phyloP scores from a whole-genome alignment of 2,113 vertebrate species.

The Potamarius usumacintae region DNA sequence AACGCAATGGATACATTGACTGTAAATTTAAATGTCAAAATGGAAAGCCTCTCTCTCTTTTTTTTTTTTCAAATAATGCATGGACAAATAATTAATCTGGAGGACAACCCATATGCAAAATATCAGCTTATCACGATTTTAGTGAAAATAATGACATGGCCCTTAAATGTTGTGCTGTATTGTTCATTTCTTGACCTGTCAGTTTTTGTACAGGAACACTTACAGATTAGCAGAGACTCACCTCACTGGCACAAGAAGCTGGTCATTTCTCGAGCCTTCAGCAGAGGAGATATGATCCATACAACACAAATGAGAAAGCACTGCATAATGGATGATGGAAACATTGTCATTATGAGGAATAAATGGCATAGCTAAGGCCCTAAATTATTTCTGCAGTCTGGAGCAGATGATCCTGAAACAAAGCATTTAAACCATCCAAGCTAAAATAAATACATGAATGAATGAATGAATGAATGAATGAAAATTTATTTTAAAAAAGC shows the following conservation, averaged over 20 bases:
- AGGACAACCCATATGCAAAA: neutral
- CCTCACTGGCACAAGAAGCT: slow-evolving; percentile 11
- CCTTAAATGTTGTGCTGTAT: neutral
- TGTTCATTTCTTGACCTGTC: neutral
- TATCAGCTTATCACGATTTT: neutral
- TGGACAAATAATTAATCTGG: neutral
- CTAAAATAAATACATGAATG: neutral
- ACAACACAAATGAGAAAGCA: slow-evolving; percentile 16
- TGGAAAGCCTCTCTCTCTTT: neutral
- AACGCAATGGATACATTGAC: neutral
- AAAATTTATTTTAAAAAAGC: neutral
- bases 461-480: too few species aligned
- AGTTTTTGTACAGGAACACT: neutral
- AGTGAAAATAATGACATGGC: neutral
- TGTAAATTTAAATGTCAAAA: slow-evolving; percentile 3
- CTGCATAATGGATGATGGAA: slow-evolving; percentile 16
- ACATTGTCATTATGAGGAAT: slow-evolving; percentile 16
- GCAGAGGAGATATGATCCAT: slow-evolving; percentile 12
- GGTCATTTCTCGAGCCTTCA: slow-evolving; percentile 29
- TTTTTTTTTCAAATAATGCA: too few species aligned
- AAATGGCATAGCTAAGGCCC: slow-evolving; percentile 13
- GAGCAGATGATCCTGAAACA: neutral
- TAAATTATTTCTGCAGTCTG: slow-evolving; percentile 21
- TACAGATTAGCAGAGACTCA: neutral
- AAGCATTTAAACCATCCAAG: neutral